Base-by-base conservation (phyloP, 2,888 invertebrate genomes). In the Trachelus troglodyta region DNA sequence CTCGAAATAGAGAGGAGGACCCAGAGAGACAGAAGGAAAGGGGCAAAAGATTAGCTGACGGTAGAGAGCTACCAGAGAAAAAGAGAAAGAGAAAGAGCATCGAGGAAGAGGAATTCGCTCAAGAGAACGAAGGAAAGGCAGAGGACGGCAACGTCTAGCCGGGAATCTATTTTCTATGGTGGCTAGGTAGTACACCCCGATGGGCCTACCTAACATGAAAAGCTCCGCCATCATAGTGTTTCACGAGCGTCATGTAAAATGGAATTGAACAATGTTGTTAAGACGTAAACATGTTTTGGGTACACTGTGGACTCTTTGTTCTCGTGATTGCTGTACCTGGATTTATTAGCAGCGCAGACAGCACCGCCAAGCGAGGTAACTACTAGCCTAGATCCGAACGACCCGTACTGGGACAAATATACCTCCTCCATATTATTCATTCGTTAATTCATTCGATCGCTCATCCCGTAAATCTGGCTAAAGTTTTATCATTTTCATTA, bases 191-290 rank as follows among this genome's bases (percentile, higher is more conserved):
- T 74, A n/a, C 15, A 68, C 76, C 37, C 75, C 75, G 15, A 73
- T 73, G 34, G 74, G 73, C 77, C 74, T 89, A 89, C 88, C 85
- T 86, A 84, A 84, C 85, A 85, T 87, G 87, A 87, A 81, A 84
- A 83, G 79, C 82, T 84, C 69, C 82, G 79, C 74, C 78, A 78
- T 69, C 78, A 82, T 85, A 89, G 89, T 89, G 88, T 87, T 89
- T 89, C 81, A 85, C 84, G 87, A 88, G 87, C 88, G 89, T 90
- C 87, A 89, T 90, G 89, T 90, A 90, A 90, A 81, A 91, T 91
- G 91, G 89, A 90, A 90, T 88, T 91, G 89, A 91, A 91, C 90
- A 90, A 91, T 91, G 91, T 90, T 91, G 90, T 90, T 90, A 91
- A 90, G 90, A 91, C 89, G 86, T 91, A 91, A 91, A 91, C 89